A percentile compares a stretch with the other conserved stretches of the same genome.
Evolutionary conservation across 2,888 invertebrate genomes (phyloP).

Genomic region (Tuta absoluta): DNA sequence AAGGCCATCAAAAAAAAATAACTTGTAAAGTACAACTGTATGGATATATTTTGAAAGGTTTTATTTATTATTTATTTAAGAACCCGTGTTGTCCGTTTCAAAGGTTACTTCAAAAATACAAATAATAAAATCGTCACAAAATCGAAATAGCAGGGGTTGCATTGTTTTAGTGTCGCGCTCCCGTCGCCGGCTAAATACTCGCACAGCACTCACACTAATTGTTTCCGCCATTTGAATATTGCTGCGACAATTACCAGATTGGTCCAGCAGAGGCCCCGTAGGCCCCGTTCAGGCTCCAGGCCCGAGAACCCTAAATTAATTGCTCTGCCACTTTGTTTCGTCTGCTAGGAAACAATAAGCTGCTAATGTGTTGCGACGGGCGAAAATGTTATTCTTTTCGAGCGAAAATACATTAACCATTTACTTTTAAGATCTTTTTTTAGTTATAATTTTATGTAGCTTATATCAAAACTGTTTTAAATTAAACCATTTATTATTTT

Average conservation of each 20-base stretch:
- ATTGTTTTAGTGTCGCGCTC: slow-evolving; percentile 18
- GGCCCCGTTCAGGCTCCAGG: slow-evolving; percentile 51
- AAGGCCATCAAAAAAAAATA: too few relatives aligned
- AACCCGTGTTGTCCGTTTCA: background rate
- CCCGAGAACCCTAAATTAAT: slow-evolving; percentile 68
- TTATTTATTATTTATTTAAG: too few relatives aligned
- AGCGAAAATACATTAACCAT: too few relatives aligned
- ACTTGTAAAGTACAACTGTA: too few relatives aligned
- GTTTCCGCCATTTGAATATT: slow-evolving; percentile 82
- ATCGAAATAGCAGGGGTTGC: slow-evolving; percentile 14
- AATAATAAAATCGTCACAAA: background rate
- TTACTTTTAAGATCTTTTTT: too few relatives aligned
- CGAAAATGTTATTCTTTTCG: slow-evolving; percentile 2
- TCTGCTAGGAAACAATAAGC: slow-evolving; percentile 29
- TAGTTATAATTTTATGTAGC: too few relatives aligned
- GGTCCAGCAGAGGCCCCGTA: slow-evolving; percentile 54
- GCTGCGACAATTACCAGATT: slow-evolving; percentile 78
- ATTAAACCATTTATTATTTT: too few relatives aligned
- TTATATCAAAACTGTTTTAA: too few relatives aligned
- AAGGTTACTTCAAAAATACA: background rate
- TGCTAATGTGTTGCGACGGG: slow-evolving; percentile 22
- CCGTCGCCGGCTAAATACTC: slow-evolving; percentile 47
- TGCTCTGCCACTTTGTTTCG: slow-evolving; percentile 73
- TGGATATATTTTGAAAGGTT: too few relatives aligned
- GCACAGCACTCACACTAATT: slow-evolving; percentile 78